phyloP scores from a whole-genome alignment of 2,797 vertebrate species.

The Peromyscus eremicus region DNA sequence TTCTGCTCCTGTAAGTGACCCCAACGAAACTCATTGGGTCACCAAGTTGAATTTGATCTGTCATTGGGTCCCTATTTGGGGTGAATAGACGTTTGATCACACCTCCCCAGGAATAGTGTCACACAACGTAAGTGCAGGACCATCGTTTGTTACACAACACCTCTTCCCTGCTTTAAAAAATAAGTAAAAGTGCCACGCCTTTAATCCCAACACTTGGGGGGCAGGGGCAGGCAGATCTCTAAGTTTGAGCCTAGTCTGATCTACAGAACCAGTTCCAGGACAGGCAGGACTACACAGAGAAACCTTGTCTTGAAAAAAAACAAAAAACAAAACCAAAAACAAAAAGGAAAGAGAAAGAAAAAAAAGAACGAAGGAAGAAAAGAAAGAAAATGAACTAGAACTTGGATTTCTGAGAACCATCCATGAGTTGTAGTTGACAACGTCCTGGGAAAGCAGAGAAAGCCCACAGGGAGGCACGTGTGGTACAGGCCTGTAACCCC shows the following conservation, averaged over 20 bases:
- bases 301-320: not conserved
- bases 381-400: not conserved
- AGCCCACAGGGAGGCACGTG: fast-evolving
- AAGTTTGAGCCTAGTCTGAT: not conserved
- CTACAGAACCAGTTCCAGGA: not conserved
- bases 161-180: not conserved
- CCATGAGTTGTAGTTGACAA: not conserved
- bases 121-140: not conserved
- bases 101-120: not conserved
- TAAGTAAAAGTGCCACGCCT: not conserved
- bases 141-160: not conserved
- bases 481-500: not conserved
- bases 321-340: too few relatives aligned
- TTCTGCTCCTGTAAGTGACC: not conserved
- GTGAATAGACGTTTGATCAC: not conserved
- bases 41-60: too few relatives aligned
- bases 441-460: not conserved
- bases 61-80: not conserved
- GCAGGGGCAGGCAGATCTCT: not conserved
- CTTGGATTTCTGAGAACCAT: not conserved
- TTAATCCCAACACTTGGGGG: not conserved
- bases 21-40: too few relatives aligned
- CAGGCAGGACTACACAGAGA: not conserved
- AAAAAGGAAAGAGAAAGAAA: not conserved
- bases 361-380: not conserved